Evolutionary conservation across 2,888 invertebrate species (phyloP), one percentile per base, ranked within the genome.

Genomic region (Anodontia alba): DNA sequence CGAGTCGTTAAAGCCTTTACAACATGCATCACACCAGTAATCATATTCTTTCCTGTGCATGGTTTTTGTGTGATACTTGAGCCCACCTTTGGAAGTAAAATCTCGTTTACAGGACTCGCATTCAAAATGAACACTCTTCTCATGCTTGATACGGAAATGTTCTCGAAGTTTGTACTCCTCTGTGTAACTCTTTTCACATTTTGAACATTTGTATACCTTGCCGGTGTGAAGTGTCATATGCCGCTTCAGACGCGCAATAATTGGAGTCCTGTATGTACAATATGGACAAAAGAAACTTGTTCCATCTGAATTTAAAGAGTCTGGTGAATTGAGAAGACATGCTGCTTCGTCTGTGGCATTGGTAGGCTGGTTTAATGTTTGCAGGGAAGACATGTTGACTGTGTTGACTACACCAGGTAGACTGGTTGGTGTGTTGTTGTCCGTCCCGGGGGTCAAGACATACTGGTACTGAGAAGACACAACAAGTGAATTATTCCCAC

Each of bases 61-160:
- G 0, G 76, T 76, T 29, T 80, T 85, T 3, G 67, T 80, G 69
- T 85, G 85, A 36, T 85, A 85, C 54, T 82, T 82, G 2, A 85
- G 46, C 0, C 85, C 85, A 20, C 81, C 85, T 73, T 85, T 85
- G 8, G 85, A 85, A 15, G 85, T 85, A 66, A 85, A 85, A 23
- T 82, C 82, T 68, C 78, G 57, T 46, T 76, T 38, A 54, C 85
- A 85, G 12, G 78, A 38, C 20, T 85, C 78, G 74, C 85, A 85
- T 49, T 66, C 73, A 49, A 82, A 85, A 73, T 82, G 85, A 17
- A 85, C 54, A 42, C 74, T 78, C 49, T 76, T 78, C 49, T 80
- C 82, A 73, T 87, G 87, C 20, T 84, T 83, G 15, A 76, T 76
- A 71, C 79, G 71, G 42, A 87, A 57, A 74, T 87, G 84, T 68